phyloP scores from a whole-genome alignment of 1,140 invertebrate species.

The Nasonia vitripennis region DNA sequence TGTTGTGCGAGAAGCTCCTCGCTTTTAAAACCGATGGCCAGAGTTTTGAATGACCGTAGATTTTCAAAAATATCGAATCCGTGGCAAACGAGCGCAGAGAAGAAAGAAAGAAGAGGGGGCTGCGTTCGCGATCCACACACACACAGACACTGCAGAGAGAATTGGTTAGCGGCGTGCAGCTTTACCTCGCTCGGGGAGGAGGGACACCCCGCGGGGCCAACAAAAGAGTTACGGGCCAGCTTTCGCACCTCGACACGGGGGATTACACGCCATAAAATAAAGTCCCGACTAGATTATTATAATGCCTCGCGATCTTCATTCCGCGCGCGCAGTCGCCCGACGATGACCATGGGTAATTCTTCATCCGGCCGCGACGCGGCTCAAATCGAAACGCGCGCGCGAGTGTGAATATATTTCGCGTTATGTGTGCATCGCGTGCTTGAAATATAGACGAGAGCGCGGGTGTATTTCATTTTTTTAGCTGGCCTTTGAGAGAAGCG shows the following conservation, averaged over 20 bases:
- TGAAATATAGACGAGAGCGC: not conserved
- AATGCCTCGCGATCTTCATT: slow-evolving; percentile 66
- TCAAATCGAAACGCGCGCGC: slow-evolving; percentile 41
- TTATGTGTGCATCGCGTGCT: no score
- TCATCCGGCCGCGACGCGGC: slow-evolving; percentile 44
- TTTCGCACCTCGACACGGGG: slow-evolving; percentile 73
- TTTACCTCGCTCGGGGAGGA: slow-evolving; percentile 57
- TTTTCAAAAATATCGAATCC: no score
- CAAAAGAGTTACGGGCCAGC: slow-evolving; percentile 71
- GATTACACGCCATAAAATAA: slow-evolving; percentile 74
- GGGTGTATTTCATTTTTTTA: not conserved
- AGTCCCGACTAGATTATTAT: slow-evolving; percentile 67
- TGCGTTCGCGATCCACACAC: slow-evolving; percentile 58
- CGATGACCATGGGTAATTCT: slow-evolving; percentile 53
- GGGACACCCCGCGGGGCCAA: slow-evolving; percentile 70
- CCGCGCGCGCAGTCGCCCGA: slow-evolving; percentile 14
- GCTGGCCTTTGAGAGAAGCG: no score
- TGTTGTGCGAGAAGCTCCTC: no score
- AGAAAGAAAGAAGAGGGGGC: not conserved
- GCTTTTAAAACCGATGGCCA: no score
- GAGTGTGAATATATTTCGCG: not conserved
- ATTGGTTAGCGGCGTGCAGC: slow-evolving; percentile 67
- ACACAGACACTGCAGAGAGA: slow-evolving; percentile 50
- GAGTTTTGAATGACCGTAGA: no score
- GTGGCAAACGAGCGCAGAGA: no score